Evolutionary conservation across 2,113 vertebrate species (phyloP), one percentile per base, ranked within the genome.

Genomic region (Percina caprodes): DNA sequence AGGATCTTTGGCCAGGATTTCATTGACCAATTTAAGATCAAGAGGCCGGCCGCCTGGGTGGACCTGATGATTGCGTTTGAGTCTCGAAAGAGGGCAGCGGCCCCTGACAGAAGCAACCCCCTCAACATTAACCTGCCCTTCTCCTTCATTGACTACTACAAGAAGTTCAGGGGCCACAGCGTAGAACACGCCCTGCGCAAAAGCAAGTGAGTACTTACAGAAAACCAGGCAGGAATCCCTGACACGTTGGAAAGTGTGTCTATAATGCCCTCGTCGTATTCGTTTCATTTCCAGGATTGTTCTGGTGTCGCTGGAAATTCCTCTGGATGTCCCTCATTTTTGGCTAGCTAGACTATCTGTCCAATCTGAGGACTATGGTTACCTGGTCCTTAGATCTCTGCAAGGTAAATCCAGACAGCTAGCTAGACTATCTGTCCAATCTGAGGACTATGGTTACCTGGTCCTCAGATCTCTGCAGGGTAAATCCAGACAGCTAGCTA

Each of bases 51-150:
- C 0, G 98, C 98, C 75, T 99, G 98, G 98, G 98, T 99, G 49
- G 98, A 99, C 92, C 93, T 99, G 83, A 99, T 99, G 98, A 99
- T 99, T 5, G 98, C 98, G 0, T 99, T 99, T n/a, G 98, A 99
- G 93, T 99, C 98, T 0, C 96, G 98, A n/a, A 99, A 99, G 87
- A 95, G 98, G 70, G 98, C 98, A 0, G 98, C 98, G 0, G 96
- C 98, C 45, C 98, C 98, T 0, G 98, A 98, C 66, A 94, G 98
- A 70, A 97, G 96, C 70, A 99, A 99, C 90, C 98, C 98, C 0
- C 96, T 99, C 0, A 99, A 99, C 69, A 99, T 99, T 82, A 99
- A 98, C 69, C 94, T 99, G 84, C 98, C 98, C 65, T 99, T 99
- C 93, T 99, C 98, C 88, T 99, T 99, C 92, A 99, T 99, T 1